Evolutionary conservation across 2,113 vertebrate species (phyloP), one percentile per base, ranked within the genome.

Genomic region (Rhagologus leucostigma): DNA sequence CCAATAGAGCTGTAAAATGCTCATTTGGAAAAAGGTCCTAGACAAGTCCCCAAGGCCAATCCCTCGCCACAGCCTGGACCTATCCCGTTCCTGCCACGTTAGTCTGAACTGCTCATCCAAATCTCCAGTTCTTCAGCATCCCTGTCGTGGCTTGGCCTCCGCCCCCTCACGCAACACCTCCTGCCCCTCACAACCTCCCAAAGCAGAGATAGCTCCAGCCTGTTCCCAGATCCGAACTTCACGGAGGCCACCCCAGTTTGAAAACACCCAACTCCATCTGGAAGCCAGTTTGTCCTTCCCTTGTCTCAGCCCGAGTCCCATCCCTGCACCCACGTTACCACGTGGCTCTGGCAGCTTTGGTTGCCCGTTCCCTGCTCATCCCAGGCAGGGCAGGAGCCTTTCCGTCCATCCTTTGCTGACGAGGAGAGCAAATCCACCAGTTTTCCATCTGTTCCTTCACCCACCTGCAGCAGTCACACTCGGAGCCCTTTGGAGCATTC

Each of bases 61-160:
- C 46, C 69, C 33, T 32, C 44, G 6, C 39, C 59, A 3, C 1
- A 13, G 57, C 68, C 27, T 39, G 75, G 52, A 15, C 19, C 16
- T 1, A 0, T 2, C 60, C 35, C 1, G 0, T 7, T 33, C 23
- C 13, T 3, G 47, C 4, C 10, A 9, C 0, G 4, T 4, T 9
- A 13, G 9, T 11, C 8, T 5, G 46, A 56, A 15, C 6, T 0
- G 2, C 37, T 26, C 42, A 22, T 5, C 16, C 52, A 9, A 1
- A n/a, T 2, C 39, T 44, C 39, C 53, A 29, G 32, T 2, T 53
- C 63, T 8, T 3, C 90, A 44, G 56, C 83, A 41, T 14, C 56
- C 55, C 69, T 33, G 29, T 2, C 6, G 3, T 3, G 9, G 81
- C 14, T 0, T 39, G 69, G 11, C 26, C 41, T 53, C 30, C 46